A percentile compares a stretch with the other conserved stretches of the same genome.
phyloP scores from a whole-genome alignment of 2,888 invertebrate species.

The Cryptocephalus moraei region DNA sequence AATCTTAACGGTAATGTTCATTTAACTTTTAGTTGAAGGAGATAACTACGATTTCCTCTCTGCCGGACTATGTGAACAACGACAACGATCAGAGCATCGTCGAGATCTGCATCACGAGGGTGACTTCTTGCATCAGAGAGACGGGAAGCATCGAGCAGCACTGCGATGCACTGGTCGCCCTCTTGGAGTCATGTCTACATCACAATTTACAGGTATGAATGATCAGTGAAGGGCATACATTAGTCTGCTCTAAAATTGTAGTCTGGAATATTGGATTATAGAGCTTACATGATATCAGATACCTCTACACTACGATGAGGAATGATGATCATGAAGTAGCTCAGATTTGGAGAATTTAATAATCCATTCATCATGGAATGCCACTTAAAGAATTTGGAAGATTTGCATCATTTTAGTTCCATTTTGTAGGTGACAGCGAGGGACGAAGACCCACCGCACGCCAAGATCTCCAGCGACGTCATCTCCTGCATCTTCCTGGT shows the following conservation, averaged over 20 bases:
- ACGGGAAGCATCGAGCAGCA: conserved; percentile 80
- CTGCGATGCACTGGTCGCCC: conserved; percentile 69
- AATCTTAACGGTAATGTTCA: background rate
- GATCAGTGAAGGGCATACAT: too few species aligned
- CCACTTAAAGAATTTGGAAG: too few species aligned
- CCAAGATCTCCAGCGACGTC: conserved; percentile 91
- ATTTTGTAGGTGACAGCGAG: conserved; percentile 34
- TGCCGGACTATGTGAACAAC: conserved; percentile 72
- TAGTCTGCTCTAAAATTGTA: too few species aligned
- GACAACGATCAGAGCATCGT: conserved; percentile 91
- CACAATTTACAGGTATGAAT: conserved; percentile 78
- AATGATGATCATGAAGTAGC: too few species aligned
- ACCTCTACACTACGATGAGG: too few species aligned
- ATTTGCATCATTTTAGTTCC: too few species aligned
- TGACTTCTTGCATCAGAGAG: conserved; percentile 84
- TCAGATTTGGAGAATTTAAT: too few species aligned
- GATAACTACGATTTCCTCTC: conserved; percentile 72
- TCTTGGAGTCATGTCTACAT: conserved; percentile 79
- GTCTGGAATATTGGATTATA: too few species aligned
- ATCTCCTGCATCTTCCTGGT: conserved; percentile 92
- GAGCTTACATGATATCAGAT: too few species aligned
- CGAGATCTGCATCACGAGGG: conserved; percentile 86
- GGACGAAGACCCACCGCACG: conserved; percentile 89
- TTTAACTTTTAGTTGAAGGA: conserved; percentile 50
- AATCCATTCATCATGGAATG: too few species aligned